A percentile compares a stretch with the other conserved stretches of the same genome.
Evolutionary conservation across 2,888 invertebrate species (phyloP).

Genomic region (Tyria jacobaeae): DNA sequence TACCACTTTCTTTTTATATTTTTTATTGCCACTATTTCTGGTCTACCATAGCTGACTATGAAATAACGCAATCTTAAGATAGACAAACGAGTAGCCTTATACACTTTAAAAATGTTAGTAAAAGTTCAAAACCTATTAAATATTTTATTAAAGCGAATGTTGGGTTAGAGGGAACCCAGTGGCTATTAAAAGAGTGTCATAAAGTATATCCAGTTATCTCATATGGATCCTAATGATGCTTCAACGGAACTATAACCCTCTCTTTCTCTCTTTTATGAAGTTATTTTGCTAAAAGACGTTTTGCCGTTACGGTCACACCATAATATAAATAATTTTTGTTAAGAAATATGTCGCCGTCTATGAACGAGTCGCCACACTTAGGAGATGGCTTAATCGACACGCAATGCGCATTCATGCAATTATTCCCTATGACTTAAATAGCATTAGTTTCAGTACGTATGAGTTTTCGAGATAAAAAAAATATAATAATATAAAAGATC

Average conservation of each 20-base stretch:
- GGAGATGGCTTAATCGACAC: too few species aligned
- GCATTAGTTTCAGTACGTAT: not conserved
- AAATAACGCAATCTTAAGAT: constrained; percentile 24
- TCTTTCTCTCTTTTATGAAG: constrained; percentile 47
- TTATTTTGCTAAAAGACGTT: constrained; percentile 32
- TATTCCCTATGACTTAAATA: too few species aligned
- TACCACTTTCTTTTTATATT: not conserved
- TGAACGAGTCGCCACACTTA: too few species aligned
- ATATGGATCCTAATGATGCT: constrained; percentile 72
- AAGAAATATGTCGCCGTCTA: not conserved
- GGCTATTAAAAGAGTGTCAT: constrained; percentile 74
- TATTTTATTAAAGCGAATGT: constrained; percentile 60
- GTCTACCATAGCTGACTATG: constrained; percentile 14
- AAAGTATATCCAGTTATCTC: constrained; percentile 71
- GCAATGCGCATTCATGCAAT: too few species aligned
- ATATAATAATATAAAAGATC: not conserved
- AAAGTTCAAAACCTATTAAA: constrained; percentile 54
- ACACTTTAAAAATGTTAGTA: constrained; percentile 50
- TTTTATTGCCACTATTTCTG: not conserved
- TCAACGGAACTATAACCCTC: constrained; percentile 58
- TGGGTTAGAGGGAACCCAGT: constrained; percentile 59
- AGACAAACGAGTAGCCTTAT: constrained; percentile 30
- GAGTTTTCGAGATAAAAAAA: not conserved
- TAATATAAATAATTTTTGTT: not conserved
- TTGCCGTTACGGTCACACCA: constrained; percentile 22